Evolutionary conservation across 1,140 invertebrate genomes (phyloP), one percentile per base, ranked within the genome.

Genomic region (Nephotettix cincticeps): DNA sequence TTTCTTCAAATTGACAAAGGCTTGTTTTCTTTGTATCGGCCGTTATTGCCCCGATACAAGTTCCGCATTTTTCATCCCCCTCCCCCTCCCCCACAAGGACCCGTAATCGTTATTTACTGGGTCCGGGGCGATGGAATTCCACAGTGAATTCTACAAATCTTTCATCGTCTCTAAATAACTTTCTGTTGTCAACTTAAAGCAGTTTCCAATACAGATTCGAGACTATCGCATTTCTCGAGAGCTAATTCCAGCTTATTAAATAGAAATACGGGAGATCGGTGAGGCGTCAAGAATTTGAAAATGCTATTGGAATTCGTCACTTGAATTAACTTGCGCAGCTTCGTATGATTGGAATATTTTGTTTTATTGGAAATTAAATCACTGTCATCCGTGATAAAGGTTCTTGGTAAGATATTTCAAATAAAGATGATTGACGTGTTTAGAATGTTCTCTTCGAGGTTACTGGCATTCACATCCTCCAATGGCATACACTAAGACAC

Each of bases 21-120:
- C 56, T 61, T 61, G 56, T 61, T 61, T 61, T 61, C 56, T 61
- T 61, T 29, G 56, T 25, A 61, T 27, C 56, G 56, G 56, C 9
- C 27, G 56, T 61, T 61, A 61, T 61, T 61, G 56, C 4, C 4
- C 25, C 56, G 6, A 51, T 51, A 51, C 47, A 51, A 51, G 23
- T 61, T 61, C 23, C 27, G 56, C 27, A 61, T 61, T 29, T 61
- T 27, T 61, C 27, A 29, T 4, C 56, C 21, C n/a, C 56, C 25
- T 54, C 23, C 47, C 47, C 23, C 47, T 28, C 27, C 56, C 56
- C 21, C 56, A 11, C 56, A 21, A 51, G 6, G 17, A 40, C 6
- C 36, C 47, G 47, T 51, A 51, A 51, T 51, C 47, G 47, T 51
- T 51, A 51, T 51, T 51, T 51, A 51, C 47, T 51, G 47, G 19